Conservation (phyloP, 2,888 invertebrate genomes). For the Thymelicus sylvestris region DNA sequence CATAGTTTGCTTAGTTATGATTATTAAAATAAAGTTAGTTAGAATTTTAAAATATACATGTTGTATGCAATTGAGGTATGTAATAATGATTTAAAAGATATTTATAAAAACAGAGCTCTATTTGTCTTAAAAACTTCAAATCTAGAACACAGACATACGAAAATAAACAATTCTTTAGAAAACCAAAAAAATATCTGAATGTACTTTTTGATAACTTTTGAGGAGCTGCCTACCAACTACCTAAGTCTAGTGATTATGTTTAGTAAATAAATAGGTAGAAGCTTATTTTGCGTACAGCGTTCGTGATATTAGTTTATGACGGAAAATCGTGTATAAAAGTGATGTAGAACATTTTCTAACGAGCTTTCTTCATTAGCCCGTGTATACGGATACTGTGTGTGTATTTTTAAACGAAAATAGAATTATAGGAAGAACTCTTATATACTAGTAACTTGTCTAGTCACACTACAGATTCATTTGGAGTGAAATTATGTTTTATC, state of each 20-base stretch:
- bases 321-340: conserved; percentile 20
- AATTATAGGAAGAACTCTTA: conserved; percentile 59
- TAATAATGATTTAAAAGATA: background rate
- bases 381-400: conserved; percentile 57
- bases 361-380: conserved; percentile 81
- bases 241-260: conserved; percentile 19
- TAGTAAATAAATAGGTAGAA: conserved; percentile 49
- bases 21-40: too few species aligned
- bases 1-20: too few species aligned
- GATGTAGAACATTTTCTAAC: conserved; percentile 73
- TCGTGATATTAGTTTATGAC: conserved; percentile 64
- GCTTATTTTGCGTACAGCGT: conserved; percentile 59
- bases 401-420: conserved; percentile 53
- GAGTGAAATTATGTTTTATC: conserved; percentile 21
- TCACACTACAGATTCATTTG: conserved; percentile 34
- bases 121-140: background rate
- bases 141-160: background rate
- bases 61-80: background rate
- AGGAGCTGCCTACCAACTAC: conserved; percentile 21
- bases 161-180: background rate
- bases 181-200: background rate
- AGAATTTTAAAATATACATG: too few species aligned
- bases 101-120: conserved; percentile 7
- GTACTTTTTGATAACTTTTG: conserved; percentile 15
- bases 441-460: conserved; percentile 44